Evolutionary conservation across 1,140 invertebrate genomes (phyloP).

Genomic region (Trypoxylus dichotomus): DNA sequence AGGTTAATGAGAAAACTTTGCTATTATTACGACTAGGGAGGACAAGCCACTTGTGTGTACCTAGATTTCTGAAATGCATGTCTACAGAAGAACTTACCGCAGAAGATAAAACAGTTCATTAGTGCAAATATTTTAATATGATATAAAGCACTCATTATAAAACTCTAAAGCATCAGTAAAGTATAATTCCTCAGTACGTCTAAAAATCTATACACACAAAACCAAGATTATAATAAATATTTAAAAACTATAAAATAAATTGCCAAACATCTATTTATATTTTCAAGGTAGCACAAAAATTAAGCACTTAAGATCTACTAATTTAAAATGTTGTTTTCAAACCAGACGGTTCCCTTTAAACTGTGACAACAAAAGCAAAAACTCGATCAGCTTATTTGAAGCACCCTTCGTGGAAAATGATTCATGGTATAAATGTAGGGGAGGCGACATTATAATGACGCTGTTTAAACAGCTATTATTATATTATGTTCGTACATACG

Average conservation of each 20-base stretch:
- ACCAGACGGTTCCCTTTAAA: neutral
- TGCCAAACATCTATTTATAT: no score
- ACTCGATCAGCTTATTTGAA: neutral
- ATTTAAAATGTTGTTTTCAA: neutral
- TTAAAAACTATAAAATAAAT: neutral
- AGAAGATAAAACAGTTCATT: no score
- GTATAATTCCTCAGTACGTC: no score
- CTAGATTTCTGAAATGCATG: no score
- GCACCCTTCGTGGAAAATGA: neutral
- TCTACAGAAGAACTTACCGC: no score
- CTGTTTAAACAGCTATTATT: neutral
- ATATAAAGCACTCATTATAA: no score
- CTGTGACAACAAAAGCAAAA: neutral
- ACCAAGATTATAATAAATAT: no score
- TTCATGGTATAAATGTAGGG: constrained; percentile 1
- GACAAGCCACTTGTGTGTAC: no score
- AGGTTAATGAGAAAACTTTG: constrained; percentile 12
- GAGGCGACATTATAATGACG: neutral
- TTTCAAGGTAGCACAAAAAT: neutral
- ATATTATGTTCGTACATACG: neutral
- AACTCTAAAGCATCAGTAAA: no score
- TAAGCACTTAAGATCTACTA: neutral
- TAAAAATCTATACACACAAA: no score
- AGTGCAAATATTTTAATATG: no score
- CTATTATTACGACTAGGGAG: neutral